Evolutionary conservation across 2,797 vertebrate genomes (phyloP), one percentile per base, ranked within the genome.

Genomic region (Oreochromis mossambicus): DNA sequence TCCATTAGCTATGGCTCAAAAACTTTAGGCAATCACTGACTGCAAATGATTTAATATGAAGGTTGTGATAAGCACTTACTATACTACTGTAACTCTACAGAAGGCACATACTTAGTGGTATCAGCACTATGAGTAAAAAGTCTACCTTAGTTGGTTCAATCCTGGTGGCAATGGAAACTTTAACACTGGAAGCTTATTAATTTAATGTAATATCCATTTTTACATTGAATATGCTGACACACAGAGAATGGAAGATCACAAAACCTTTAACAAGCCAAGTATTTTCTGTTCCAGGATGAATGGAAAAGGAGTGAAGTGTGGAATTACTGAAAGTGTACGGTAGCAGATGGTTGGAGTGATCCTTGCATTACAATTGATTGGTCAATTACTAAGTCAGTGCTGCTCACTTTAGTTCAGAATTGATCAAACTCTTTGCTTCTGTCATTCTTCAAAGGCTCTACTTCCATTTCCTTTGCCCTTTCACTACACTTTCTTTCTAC

Each of bases 401-500:
- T 88, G 86, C 84, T 91, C 86, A 84, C 83, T 90, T 80, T 78
- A 52, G 85, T 89, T 88, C 91, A 78, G 86, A 90, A 92, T 84
- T 83, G 83, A 92, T 93, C 84, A 86, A 85, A 86, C 75, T 89
- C 38, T 58, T 55, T 61, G 43, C 54, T 85, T 79, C 77, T 78
- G 54, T 89, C 50, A 84, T 84, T 87, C 76, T 77, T 84, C 56
- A 80, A 54, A 82, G 78, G 29, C 41, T 34, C 81, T 85, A 79
- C 78, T 84, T 84, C 82, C 19, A 73, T 70, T 68, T 78, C 38
- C 17, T 36, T 76, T 55, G 38, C 11, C 76, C 66, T 66, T 75
- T 48, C 70, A 75, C 24, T 75, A 19, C 70, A 75, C 26, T 75
- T 50, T 17, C 70, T 61, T 48, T 12, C 75, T 34, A 68, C 66